Evolutionary conservation across 1,140 invertebrate species (phyloP).

Genomic region (Pseudomyrmex concolor): DNA sequence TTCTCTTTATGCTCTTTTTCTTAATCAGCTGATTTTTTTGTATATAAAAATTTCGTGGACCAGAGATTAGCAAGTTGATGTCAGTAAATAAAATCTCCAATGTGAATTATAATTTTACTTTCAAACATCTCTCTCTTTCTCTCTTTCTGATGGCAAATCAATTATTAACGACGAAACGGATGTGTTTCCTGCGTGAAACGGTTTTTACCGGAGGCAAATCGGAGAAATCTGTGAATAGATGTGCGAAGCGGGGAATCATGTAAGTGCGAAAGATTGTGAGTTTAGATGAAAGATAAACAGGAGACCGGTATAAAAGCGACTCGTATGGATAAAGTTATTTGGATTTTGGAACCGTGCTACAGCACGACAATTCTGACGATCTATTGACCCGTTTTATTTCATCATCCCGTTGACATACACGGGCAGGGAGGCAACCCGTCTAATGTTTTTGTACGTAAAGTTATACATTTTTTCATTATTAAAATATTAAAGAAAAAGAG

Average conservation of each 20-base stretch:
- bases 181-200: neutral
- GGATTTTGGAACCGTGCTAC: slow-evolving; percentile 63
- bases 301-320: neutral
- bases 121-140: too few relatives aligned
- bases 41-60: neutral
- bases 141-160: neutral
- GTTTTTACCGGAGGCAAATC: slow-evolving; percentile 6
- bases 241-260: neutral
- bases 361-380: slow-evolving; percentile 27
- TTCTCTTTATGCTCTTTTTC: too few relatives aligned
- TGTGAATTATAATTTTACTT: too few relatives aligned
- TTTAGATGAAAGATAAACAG: slow-evolving; percentile 23
- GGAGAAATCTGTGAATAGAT: slow-evolving; percentile 32
- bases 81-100: too few relatives aligned
- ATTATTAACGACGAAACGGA: slow-evolving; percentile 13
- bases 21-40: neutral
- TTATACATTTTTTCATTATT: too few relatives aligned
- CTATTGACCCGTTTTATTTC: slow-evolving; percentile 65
- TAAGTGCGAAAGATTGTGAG: slow-evolving; percentile 17
- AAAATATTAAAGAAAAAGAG: too few relatives aligned
- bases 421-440: too few relatives aligned
- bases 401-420: slow-evolving; percentile 27
- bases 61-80: too few relatives aligned
- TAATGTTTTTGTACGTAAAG: too few relatives aligned
- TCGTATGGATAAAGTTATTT: slow-evolving; percentile 8